Conservation (phyloP, 2,888 invertebrate species). For the Dione juno region DNA sequence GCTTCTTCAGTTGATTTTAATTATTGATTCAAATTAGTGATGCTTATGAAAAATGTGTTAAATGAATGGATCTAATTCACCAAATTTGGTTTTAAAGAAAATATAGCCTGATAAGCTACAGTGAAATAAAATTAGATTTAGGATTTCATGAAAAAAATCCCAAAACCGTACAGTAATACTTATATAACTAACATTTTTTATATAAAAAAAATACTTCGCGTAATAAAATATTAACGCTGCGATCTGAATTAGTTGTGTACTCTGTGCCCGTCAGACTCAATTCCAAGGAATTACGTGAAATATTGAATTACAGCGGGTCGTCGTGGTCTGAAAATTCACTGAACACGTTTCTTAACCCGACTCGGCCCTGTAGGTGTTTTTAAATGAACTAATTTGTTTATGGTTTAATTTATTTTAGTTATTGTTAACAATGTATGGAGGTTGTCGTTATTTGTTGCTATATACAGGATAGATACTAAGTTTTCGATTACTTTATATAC, state of each 20-base stretch:
- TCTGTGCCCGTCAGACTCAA: conserved; percentile 45
- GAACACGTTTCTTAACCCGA: conserved; percentile 34
- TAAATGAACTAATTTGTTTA: conserved; percentile 15
- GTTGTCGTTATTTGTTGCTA: too few relatives aligned
- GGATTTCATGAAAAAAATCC: not conserved
- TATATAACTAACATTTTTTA: not conserved
- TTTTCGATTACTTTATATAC: too few relatives aligned
- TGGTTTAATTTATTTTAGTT: not conserved
- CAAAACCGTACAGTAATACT: not conserved
- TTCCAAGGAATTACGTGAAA: conserved; percentile 47
- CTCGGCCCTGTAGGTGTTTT: conserved; percentile 10
- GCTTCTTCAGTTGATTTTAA: too few relatives aligned
- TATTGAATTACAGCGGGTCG: conserved; percentile 48
- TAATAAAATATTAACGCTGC: not conserved
- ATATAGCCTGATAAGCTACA: too few relatives aligned
- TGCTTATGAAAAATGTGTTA: too few relatives aligned
- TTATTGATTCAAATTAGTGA: too few relatives aligned
- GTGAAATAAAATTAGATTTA: too few relatives aligned
- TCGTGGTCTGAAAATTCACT: conserved; percentile 46
- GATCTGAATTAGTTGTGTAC: conserved; percentile 16
- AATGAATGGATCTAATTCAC: too few relatives aligned
- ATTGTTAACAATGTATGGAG: not conserved
- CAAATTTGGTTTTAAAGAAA: too few relatives aligned
- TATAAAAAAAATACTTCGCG: not conserved
- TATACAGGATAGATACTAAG: too few relatives aligned